Evolutionary conservation across 2,797 vertebrate genomes (phyloP).

Genomic region (Yasuhikotakia modesta): DNA sequence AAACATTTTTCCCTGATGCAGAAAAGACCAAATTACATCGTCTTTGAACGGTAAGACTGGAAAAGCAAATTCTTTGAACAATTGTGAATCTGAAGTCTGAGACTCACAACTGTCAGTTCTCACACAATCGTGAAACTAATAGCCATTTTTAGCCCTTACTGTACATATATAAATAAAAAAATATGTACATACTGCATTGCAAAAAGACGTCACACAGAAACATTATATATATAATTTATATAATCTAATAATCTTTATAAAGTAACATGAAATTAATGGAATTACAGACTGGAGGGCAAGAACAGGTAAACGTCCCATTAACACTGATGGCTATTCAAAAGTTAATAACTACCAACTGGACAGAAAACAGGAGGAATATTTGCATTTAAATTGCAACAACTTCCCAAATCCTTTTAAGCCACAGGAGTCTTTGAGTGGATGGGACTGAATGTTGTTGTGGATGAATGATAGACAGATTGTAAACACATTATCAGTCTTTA

Average conservation of each 20-base stretch:
- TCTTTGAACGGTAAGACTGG: slow-evolving; percentile 36
- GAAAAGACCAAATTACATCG: slow-evolving; percentile 40
- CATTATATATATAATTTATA: too few relatives aligned
- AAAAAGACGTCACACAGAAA: slow-evolving; percentile 12
- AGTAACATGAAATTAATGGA: background rate
- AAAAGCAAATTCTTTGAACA: slow-evolving; percentile 52
- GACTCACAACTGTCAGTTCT: background rate
- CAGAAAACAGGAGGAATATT: slow-evolving; percentile 45
- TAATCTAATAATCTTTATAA: too few relatives aligned
- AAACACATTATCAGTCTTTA: slow-evolving; percentile 31
- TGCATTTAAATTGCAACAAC: slow-evolving; percentile 62
- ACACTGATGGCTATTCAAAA: slow-evolving; percentile 51
- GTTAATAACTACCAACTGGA: slow-evolving; percentile 48
- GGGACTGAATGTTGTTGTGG: slow-evolving; percentile 33
- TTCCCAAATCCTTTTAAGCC: slow-evolving; percentile 52
- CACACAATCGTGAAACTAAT: slow-evolving; percentile 28
- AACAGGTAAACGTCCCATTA: slow-evolving; percentile 50
- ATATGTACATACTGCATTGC: slow-evolving; percentile 49
- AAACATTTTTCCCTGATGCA: slow-evolving; percentile 60
- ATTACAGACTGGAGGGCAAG: slow-evolving; percentile 6
- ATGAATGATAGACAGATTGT: slow-evolving; percentile 34
- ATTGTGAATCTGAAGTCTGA: too few relatives aligned
- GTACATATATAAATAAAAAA: too few relatives aligned
- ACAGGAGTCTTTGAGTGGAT: slow-evolving; percentile 22
- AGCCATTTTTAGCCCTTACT: slow-evolving; percentile 57